phyloP scores from a whole-genome alignment of 1,140 invertebrate species.

The Sesamia nonagrioides region DNA sequence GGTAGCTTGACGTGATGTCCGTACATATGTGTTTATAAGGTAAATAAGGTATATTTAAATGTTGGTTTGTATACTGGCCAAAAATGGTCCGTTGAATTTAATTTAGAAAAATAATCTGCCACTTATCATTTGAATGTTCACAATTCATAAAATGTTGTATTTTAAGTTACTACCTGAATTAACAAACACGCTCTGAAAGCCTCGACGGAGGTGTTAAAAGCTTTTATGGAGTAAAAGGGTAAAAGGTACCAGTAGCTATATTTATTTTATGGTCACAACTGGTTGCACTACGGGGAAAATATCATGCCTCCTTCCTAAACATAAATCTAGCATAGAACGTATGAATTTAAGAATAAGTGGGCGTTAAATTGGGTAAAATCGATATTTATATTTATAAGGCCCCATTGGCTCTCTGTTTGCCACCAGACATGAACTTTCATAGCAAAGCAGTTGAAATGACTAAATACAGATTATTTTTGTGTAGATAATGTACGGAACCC shows the following conservation, averaged over 20 bases:
- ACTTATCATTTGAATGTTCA: not conserved
- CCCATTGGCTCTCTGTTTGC: no score
- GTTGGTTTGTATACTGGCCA: no score
- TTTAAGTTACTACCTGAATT: slow-evolving; percentile 14
- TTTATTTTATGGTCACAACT: slow-evolving; percentile 1
- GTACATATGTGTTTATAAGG: no score
- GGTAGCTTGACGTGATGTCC: no score
- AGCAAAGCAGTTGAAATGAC: no score
- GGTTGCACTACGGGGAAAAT: not conserved
- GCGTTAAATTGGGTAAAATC: no score
- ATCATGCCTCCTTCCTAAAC: not conserved
- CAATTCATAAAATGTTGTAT: not conserved
- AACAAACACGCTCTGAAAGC: slow-evolving; percentile 18
- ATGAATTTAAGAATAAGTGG: not conserved
- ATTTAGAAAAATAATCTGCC: no score
- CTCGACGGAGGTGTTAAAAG: slow-evolving; percentile 13
- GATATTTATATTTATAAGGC: no score
- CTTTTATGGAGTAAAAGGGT: slow-evolving; percentile 14
- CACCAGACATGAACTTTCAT: no score
- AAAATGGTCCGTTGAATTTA: not conserved
- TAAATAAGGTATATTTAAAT: no score
- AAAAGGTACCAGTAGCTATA: slow-evolving; percentile 2
- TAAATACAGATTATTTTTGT: no score
- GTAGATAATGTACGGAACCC: no score
- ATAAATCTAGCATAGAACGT: not conserved